Conservation (phyloP, 2,888 invertebrate species). For the Xanthostigma xanthostigma region DNA sequence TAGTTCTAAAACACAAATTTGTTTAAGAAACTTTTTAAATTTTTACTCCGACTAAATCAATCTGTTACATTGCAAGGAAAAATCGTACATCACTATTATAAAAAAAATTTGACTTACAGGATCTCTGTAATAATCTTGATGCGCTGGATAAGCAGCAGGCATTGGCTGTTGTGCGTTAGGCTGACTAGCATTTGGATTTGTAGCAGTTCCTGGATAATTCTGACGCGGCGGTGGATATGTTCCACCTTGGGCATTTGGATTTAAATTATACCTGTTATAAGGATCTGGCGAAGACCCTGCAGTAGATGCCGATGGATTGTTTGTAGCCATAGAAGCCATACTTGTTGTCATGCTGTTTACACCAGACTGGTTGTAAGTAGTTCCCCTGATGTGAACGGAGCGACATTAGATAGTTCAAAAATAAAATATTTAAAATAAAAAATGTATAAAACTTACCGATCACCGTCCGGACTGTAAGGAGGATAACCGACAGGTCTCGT, state of each 20-base stretch:
- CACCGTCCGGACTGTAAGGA: constrained; percentile 55
- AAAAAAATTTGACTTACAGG: constrained; percentile 18
- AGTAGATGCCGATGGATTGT: constrained; percentile 2
- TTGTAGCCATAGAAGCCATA: constrained; percentile 4
- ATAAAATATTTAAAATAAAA: constrained; percentile 12
- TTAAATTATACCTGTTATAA: constrained; percentile 20
- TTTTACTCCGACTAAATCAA: neutral
- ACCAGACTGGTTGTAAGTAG: neutral
- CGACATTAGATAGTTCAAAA: constrained; percentile 8
- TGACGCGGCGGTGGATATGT: constrained; percentile 20
- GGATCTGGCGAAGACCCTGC: constrained; percentile 22
- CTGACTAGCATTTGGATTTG: constrained; percentile 29
- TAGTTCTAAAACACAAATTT: constrained; percentile 12
- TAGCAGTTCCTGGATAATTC: constrained; percentile 4
- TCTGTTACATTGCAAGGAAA: neutral
- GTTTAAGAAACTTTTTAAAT: neutral
- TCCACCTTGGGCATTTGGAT: constrained; percentile 16
- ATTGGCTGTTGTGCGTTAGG: constrained; percentile 31
- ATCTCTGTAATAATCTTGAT: constrained; percentile 39
- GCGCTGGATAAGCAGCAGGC: constrained; percentile 31
- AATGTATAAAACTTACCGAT: constrained; percentile 34
- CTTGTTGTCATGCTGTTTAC: constrained; percentile 9
- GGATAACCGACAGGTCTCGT: constrained; percentile 66
- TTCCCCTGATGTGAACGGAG: neutral
- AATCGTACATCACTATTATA: no score